These are phyloP conservation scores for Emys orbicularis DNA, from an alignment of 2,797 vertebrate species.

Conservation along the genomic window DNA sequence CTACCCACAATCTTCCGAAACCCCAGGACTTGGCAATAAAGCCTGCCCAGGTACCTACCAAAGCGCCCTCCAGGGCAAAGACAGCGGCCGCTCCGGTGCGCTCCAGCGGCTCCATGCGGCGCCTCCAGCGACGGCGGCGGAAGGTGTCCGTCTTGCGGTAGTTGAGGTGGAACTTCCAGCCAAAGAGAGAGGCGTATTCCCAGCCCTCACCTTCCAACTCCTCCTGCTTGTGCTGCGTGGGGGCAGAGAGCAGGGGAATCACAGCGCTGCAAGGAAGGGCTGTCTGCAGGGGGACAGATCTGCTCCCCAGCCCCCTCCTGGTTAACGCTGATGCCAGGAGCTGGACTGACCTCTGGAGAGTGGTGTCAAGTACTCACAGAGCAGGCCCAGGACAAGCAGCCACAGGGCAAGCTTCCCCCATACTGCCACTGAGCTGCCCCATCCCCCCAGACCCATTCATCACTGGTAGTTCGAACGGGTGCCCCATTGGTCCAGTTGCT, in stretches of 20 bases:
- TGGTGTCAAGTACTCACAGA: not conserved
- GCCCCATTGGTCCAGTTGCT: fast-evolving
- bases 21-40: not conserved
- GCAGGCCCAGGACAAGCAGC: not conserved
- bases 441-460: not conserved
- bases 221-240: slow-evolving; percentile 87
- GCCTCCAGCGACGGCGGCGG: slow-evolving; percentile 92
- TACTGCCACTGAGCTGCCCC: not conserved
- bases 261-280: not conserved
- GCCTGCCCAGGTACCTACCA: slow-evolving; percentile 82
- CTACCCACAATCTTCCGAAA: not conserved
- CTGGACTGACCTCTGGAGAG: not conserved
- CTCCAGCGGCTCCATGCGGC: slow-evolving; percentile 95
- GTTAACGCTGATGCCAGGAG: not conserved
- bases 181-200: slow-evolving; percentile 97
- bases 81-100: slow-evolving; percentile 92
- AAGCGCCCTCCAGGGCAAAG: slow-evolving; percentile 94
- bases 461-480: not conserved
- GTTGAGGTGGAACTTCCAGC: slow-evolving; percentile 95
- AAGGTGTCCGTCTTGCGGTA: slow-evolving; percentile 91
- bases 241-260: not conserved
- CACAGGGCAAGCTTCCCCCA: not conserved
- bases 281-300: not conserved
- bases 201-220: slow-evolving; percentile 92
- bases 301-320: not conserved